These are phyloP conservation scores for Pherbina coryleti DNA, from an alignment of 2,888 invertebrate genomes.

Conservation along the genomic window DNA sequence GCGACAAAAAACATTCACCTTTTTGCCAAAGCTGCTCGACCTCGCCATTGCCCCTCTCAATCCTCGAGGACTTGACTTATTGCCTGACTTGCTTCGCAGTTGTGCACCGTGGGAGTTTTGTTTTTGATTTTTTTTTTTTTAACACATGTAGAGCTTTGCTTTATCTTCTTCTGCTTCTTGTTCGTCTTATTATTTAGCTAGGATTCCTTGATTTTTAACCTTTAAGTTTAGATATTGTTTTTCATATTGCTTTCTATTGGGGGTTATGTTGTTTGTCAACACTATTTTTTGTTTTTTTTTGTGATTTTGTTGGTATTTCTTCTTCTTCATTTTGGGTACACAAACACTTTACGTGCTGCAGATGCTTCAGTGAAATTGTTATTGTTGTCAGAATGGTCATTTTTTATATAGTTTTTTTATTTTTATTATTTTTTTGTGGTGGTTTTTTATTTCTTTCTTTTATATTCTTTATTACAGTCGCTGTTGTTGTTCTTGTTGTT, in stretches of 20 bases:
- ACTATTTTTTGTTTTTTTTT: background rate
- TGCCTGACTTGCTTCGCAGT: no score
- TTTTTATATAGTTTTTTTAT: background rate
- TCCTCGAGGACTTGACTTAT: no score
- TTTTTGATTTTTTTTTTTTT: background rate
- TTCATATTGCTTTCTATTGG: background rate
- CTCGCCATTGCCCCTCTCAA: no score
- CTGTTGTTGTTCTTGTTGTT: background rate
- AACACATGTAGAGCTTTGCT: background rate
- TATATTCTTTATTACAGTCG: no score
- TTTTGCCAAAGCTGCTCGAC: no score
- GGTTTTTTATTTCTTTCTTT: background rate
- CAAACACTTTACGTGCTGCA: background rate
- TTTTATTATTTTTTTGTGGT: background rate
- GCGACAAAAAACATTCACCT: no score
- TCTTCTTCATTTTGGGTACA: background rate
- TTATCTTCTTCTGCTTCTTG: background rate
- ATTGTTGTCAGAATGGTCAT: background rate
- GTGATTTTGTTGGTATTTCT: background rate
- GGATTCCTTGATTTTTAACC: background rate
- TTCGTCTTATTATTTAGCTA: background rate
- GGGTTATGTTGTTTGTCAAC: background rate
- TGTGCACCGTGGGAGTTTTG: no score
- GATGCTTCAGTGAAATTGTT: background rate
- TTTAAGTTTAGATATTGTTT: no score